Conservation (phyloP, 2,113 vertebrate genomes). For the Chlamydotis undulata region DNA sequence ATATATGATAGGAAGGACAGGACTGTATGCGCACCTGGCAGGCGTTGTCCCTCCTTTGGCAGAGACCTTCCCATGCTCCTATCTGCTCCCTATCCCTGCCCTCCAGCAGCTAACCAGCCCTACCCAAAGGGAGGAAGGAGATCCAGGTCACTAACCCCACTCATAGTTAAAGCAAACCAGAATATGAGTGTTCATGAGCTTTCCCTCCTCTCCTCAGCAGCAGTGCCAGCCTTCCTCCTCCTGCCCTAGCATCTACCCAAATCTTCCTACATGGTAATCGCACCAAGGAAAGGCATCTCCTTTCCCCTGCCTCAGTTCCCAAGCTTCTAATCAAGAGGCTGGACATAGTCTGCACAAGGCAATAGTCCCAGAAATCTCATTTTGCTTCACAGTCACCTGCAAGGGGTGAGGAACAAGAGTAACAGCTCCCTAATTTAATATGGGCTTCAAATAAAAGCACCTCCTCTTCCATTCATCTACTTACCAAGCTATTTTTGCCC, state of each 20-base stretch:
- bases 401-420: not conserved
- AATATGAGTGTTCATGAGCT: fast-evolving
- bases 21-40: too few relatives aligned
- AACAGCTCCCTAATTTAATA: constrained; percentile 27
- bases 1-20: fast-evolving
- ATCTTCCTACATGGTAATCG: fast-evolving
- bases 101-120: not conserved
- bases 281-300: not conserved
- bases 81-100: not conserved
- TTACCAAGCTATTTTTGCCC: not conserved
- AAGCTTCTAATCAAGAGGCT: not conserved
- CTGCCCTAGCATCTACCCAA: not conserved
- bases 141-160: fast-evolving
- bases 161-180: not conserved
- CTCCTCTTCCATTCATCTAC: not conserved
- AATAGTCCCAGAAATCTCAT: not conserved
- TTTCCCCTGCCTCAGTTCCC: not conserved
- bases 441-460: not conserved
- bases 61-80: not conserved
- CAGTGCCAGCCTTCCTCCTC: not conserved
- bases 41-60: not conserved
- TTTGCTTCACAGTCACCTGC: constrained; percentile 2
- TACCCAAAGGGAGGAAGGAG: fast-evolving
- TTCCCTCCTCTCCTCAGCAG: not conserved
- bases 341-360: not conserved